Evolutionary conservation across 2,113 vertebrate species (phyloP).

Genomic region (Cebus imitator): DNA sequence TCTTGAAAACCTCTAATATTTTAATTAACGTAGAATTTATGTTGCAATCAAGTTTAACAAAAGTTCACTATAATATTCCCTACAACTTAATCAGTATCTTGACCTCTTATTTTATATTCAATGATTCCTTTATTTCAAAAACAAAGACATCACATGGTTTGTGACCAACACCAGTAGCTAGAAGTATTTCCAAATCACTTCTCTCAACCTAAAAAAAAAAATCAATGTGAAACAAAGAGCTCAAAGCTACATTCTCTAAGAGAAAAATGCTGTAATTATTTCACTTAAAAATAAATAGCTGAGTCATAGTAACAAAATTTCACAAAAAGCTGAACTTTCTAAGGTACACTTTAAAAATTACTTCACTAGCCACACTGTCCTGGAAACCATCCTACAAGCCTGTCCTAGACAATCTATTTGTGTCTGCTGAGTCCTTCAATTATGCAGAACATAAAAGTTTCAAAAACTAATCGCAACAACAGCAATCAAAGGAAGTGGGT

Average conservation of each 20-base stretch:
- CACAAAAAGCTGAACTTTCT: conserved; percentile 24
- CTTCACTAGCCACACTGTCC: not conserved
- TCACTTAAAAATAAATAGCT: conserved; percentile 2
- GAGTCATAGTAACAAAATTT: conserved; percentile 41
- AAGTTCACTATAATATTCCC: not conserved
- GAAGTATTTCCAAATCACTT: conserved; percentile 34
- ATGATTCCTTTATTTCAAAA: conserved; percentile 52
- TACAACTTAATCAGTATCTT: conserved; percentile 18
- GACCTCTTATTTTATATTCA: conserved; percentile 9
- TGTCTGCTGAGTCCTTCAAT: not conserved
- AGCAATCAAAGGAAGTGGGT: not conserved
- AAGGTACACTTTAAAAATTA: conserved; percentile 51
- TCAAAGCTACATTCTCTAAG: conserved; percentile 6
- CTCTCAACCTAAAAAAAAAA: not conserved
- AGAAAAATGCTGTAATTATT: not conserved
- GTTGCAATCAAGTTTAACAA: conserved; percentile 25
- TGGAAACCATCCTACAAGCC: not conserved
- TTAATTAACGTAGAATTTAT: conserved; percentile 1
- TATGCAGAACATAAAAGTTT: not conserved
- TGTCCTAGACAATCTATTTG: not conserved
- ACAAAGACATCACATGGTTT: conserved; percentile 19
- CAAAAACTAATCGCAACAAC: not conserved
- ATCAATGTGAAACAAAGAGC: conserved; percentile 29
- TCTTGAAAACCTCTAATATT: conserved; percentile 19
- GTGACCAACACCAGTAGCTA: not conserved